These are phyloP conservation scores for Cancer borealis DNA, from an alignment of 2,888 invertebrate species.

Conservation along the genomic window DNA sequence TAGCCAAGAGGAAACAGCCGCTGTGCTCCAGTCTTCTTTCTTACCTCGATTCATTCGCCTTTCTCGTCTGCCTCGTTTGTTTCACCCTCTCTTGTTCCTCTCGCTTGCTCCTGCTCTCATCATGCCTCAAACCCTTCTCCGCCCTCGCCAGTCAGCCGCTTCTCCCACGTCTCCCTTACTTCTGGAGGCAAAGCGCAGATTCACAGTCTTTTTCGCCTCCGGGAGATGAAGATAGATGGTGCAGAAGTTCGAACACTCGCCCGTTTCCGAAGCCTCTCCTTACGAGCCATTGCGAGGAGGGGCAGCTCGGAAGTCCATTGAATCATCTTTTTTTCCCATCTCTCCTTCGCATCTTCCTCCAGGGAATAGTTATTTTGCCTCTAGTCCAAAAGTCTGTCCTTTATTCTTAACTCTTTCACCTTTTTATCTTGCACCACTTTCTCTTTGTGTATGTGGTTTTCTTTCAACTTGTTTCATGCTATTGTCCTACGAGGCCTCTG, in stretches of 20 bases:
- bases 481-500: not conserved
- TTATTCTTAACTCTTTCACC: not conserved
- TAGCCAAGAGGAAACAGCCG: constrained; percentile 6
- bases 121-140: not conserved
- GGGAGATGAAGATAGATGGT: constrained; percentile 23
- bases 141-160: not conserved
- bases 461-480: not conserved
- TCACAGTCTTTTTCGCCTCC: constrained; percentile 34
- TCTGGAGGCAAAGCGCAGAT: constrained; percentile 17
- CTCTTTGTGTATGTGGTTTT: constrained; percentile 2
- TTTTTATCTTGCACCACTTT: constrained; percentile 6
- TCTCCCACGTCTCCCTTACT: not conserved
- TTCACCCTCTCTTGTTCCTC: constrained; percentile 16
- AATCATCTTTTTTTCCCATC: not conserved
- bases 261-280: constrained; percentile 40
- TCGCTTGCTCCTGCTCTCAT: not conserved
- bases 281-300: constrained; percentile 30
- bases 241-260: constrained; percentile 37
- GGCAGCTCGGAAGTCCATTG: constrained; percentile 29
- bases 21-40: not conserved
- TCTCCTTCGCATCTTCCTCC: not conserved
- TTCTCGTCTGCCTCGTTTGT: not conserved
- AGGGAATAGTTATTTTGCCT: constrained; percentile 5
- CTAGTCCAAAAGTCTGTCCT: not conserved
- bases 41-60: not conserved